A percentile compares a stretch with the other conserved stretches of the same genome.
Conservation (phyloP, 2,797 vertebrate genomes). For the Oreonectes daqikongensis region DNA sequence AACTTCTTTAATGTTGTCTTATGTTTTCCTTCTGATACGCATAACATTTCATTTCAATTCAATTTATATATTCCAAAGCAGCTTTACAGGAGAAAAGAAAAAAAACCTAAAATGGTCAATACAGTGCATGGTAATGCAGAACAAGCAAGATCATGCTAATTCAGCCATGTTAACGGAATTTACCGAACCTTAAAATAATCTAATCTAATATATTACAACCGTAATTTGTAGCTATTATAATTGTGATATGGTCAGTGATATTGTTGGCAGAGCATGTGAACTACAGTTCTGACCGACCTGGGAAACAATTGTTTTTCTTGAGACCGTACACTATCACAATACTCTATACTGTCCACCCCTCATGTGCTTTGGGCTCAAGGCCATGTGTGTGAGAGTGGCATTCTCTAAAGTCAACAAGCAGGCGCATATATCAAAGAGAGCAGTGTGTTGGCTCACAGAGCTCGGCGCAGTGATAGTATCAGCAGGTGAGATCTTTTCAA, state of each 20-base stretch:
- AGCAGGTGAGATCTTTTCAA: constrained; percentile 77
- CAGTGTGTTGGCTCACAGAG: constrained; percentile 69
- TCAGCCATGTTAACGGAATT: too few relatives aligned
- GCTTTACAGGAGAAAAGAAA: too few relatives aligned
- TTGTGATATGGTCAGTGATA: not conserved
- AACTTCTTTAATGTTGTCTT: too few relatives aligned
- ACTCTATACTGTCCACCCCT: not conserved
- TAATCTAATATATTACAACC: too few relatives aligned
- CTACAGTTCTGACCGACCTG: too few relatives aligned
- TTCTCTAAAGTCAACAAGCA: constrained; percentile 70
- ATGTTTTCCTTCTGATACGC: too few relatives aligned
- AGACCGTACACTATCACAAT: constrained; percentile 8
- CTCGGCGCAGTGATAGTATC: constrained; percentile 74
- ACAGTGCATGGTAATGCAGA: too few relatives aligned
- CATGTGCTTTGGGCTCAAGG: constrained; percentile 39
- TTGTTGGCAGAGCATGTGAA: not conserved
- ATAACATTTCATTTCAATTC: too few relatives aligned
- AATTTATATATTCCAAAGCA: too few relatives aligned
- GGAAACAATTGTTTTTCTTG: not conserved
- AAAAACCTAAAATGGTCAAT: too few relatives aligned
- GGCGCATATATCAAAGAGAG: constrained; percentile 67
- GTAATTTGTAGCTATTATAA: not conserved
- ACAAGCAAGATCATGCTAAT: too few relatives aligned
- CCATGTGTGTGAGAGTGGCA: constrained; percentile 52
- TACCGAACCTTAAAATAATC: too few relatives aligned